Base-by-base conservation (phyloP, 1,140 invertebrate genomes). In the Chlorops oryzae region DNA sequence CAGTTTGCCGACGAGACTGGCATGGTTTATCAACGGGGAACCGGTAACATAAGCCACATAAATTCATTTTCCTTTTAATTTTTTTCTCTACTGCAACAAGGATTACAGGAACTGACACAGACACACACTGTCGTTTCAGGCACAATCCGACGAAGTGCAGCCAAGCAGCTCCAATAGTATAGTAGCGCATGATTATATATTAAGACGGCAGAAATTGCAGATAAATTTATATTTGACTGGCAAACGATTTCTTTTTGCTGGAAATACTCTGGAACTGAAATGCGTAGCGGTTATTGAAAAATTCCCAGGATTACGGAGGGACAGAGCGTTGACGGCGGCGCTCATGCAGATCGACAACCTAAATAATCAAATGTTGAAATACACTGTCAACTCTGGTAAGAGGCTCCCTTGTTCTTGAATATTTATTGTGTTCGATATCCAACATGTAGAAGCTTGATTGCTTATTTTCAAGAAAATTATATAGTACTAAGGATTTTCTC, bases 1-100 rank as follows among this genome's bases (percentile, higher is more conserved):
- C n/a, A 75, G 80, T 57, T 76, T 80, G 24, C 75, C 79, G 10
- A 76, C 80, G 7, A 76, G 76, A 41, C 74, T 83, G 46, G 75
- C 76, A 47, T 82, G 80, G 81, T 81, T 77, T 60, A 80, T 83
- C 57, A 81, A 82, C 61, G 76, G 76, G 51, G 75, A 77, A 47
- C 77, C 77, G 76, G 77, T 79, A 43, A n/a, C n/a, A n/a, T n/a
- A n/a, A n/a, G n/a, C n/a, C n/a, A n/a, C n/a, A n/a, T n/a, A n/a
- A n/a, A n/a, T n/a, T n/a, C n/a, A n/a, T n/a, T n/a, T n/a, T n/a
- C n/a, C n/a, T n/a, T n/a, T n/a, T n/a, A n/a, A n/a, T n/a, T n/a
- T n/a, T n/a, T n/a, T n/a, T n/a, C n/a, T n/a, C n/a, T n/a, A n/a
- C n/a, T n/a, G n/a, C n/a, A n/a, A n/a, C n/a, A n/a, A n/a, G n/a